Base-by-base conservation (phyloP, 2,113 vertebrate genomes). In the Addax nasomaculatus region DNA sequence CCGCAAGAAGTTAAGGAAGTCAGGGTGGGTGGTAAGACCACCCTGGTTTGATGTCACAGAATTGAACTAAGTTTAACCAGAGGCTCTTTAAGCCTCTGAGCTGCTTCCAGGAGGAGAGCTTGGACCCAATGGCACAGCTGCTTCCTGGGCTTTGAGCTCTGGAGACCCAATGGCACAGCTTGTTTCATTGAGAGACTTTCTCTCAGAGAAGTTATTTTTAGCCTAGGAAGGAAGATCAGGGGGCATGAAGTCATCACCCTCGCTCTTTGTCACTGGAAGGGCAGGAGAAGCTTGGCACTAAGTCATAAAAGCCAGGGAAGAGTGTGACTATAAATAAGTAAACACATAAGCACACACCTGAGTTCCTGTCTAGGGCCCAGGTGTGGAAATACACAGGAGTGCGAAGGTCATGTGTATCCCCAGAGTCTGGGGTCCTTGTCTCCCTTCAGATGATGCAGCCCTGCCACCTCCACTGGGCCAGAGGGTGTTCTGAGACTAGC, bases 201-300 rank as follows among this genome's bases (percentile, higher is more conserved):
- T 7, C 86, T 29, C 93, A 91, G 94, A 97, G 96, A 96, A 97
- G 97, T 97, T 98, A 98, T 98, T 98, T 98, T 99, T 98, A 98
- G 97, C 96, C 33, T 6, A 12, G 0, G 1, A 98, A 36, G 85
- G 95, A 95, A 92, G 23, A 5, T 36, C 3, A 2, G 29, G 89
- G 97, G 96, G 95, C 96, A 94, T 86, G 98, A 98, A 98, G 97
- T 97, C 96, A 0, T 98, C 96, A 98, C 94, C 29, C 70, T 76
- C 21, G 1, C 6, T 76, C 36, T 76, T 43, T 76, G 36, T 76
- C 70, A 76, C 70, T 76, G 36, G 78, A 62, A 58, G 80, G 62
- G 93, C 97, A 90, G 97, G 58, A 55, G 53, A 29, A 67, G 49
- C 90, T 98, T 7, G 17, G 89, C 45, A 25, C 49, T 62, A 25